Base-by-base conservation (phyloP, 2,113 vertebrate species). In the Nothobranchius kuhntae region DNA sequence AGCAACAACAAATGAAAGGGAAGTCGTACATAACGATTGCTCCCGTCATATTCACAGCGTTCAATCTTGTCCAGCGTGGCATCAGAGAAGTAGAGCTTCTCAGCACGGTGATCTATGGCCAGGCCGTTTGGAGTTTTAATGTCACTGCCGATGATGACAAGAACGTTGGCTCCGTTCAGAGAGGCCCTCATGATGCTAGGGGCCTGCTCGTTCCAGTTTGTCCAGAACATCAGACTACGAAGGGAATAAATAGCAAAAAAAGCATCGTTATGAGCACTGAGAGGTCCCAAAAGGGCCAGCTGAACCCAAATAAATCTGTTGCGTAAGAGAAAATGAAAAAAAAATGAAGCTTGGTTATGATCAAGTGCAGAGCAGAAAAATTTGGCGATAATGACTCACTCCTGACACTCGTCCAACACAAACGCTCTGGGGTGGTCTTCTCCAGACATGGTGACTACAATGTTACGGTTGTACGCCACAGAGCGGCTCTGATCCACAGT, bases 1-100 rank as follows among this genome's bases (percentile, higher is more conserved):
- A 4, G 9, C 13, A 45, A 24, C 13, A n/a, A 11, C 4, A 7
- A 56, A 15, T 12, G 0, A 59, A 48, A 61, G 2, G 17, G 21
- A 0, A 7, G 35, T 91, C 97, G 95, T 92, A 98, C 97, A 0
- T 97, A 93, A 81, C 96, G 96, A 53, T 84, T 92, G 78, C 95
- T 94, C 40, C 97, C 97, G 0, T 98, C 97, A 0, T 98, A 99
- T 77, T 99, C 97, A 52, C 97, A 98, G 13, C 97, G 95, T 65
- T 98, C 97, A 0, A 99, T 98, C 89, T 99, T 99, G 91, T 98
- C 97, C 84, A 99, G 89, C 0, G 97, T 97, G 87, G 97, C 97
- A 0, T 98, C 97, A 0, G 96, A 98, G 92, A 98, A 99, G 84
- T 98, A 99, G 53, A 98, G 95, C 71, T 99, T 99, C 89, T 99